Conservation (phyloP, 2,888 invertebrate genomes). For the Trichopria drosophilae region DNA sequence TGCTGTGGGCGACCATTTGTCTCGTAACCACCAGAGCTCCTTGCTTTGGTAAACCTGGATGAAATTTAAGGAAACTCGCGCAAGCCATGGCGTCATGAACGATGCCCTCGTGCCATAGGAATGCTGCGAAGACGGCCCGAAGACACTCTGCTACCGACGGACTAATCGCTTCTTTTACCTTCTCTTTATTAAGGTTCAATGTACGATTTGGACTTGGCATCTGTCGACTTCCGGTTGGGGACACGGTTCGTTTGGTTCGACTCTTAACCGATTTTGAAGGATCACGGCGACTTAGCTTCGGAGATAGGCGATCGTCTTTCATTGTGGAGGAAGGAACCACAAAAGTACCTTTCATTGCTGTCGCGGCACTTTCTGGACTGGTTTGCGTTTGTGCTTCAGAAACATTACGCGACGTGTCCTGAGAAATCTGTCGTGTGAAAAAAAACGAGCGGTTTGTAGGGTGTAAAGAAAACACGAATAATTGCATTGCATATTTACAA, state of each 20-base stretch:
- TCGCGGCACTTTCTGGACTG: constrained; percentile 58
- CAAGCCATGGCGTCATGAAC: constrained; percentile 98
- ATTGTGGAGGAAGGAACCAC: constrained; percentile 63
- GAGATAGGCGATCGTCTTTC: constrained; percentile 63
- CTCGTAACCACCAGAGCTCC: constrained; percentile 76
- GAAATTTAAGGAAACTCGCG: constrained; percentile 93
- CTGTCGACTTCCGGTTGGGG: constrained; percentile 57
- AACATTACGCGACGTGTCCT: constrained; percentile 53
- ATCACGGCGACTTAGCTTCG: constrained; percentile 64
- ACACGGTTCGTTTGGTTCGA: constrained; percentile 58
- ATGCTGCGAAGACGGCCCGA: constrained; percentile 93
- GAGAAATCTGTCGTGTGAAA: constrained; percentile 57
- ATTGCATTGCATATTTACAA: no score
- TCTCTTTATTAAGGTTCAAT: constrained; percentile 59
- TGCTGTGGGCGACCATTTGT: constrained; percentile 50
- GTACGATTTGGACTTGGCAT: constrained; percentile 50
- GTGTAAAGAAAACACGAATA: background rate
- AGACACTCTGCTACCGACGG: constrained; percentile 91
- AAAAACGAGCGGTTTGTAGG: no score
- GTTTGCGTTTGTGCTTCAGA: constrained; percentile 63
- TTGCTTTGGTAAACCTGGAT: constrained; percentile 82
- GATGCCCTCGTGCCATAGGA: constrained; percentile 96
- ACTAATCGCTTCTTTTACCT: constrained; percentile 79
- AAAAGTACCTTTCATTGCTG: constrained; percentile 63
- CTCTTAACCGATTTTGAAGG: constrained; percentile 56